A percentile compares a stretch with the other conserved stretches of the same genome.
These are phyloP conservation scores for Miltochrista miniata DNA, from an alignment of 2,888 invertebrate species.

Conservation along the genomic window DNA sequence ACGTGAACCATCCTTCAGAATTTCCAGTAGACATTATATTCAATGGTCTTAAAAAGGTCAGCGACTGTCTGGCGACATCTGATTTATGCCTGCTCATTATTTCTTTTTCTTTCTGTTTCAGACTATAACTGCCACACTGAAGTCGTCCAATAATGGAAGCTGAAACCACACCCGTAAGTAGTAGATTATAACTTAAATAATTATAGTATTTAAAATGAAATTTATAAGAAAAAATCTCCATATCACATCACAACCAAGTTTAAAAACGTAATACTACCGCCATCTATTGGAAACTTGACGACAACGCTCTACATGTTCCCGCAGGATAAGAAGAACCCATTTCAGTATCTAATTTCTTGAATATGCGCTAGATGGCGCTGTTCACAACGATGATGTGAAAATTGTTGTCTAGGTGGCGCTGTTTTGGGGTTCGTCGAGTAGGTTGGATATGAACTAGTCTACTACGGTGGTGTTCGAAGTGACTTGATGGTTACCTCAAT, in stretches of 20 bases:
- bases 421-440: conserved; percentile 6
- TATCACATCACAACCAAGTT: conserved; percentile 56
- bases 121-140: conserved; percentile 61
- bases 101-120: conserved; percentile 54
- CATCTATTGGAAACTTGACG: conserved; percentile 52
- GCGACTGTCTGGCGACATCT: conserved; percentile 36
- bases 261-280: conserved; percentile 45
- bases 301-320: conserved; percentile 32
- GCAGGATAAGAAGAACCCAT: conserved; percentile 22
- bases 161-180: conserved; percentile 76
- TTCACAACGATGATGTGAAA: conserved; percentile 1
- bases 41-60: conserved; percentile 44
- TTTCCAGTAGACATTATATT: conserved; percentile 28
- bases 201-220: conserved; percentile 1
- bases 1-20: conserved; percentile 22
- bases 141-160: conserved; percentile 55
- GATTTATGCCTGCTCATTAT: conserved; percentile 33
- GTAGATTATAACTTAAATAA: conserved; percentile 24
- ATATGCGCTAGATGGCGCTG: conserved; percentile 28
- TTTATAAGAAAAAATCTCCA: conserved; percentile 22
- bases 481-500: conserved; percentile 26
- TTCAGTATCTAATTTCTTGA: conserved; percentile 3
- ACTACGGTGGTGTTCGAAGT: neutral
- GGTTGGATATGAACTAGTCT: conserved; percentile 7
- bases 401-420: conserved; percentile 40